Percentiles rank a stretch among this genome's conserved stretches.
Conservation (phyloP, 2,113 vertebrate species). For the Trichechus manatus region DNA sequence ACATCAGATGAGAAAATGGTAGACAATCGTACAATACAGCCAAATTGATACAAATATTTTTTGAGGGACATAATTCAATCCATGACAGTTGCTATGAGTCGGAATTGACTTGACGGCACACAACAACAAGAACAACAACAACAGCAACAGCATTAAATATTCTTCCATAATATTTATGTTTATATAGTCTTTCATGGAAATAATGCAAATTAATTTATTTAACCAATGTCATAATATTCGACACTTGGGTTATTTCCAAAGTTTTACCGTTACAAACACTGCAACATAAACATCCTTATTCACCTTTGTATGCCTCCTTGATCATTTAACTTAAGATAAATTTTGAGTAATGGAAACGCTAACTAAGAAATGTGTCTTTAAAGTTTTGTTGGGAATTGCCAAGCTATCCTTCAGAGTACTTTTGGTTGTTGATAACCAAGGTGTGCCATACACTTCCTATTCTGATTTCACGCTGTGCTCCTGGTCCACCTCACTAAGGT, state of each 20-base stretch:
- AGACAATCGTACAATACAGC: too few species aligned
- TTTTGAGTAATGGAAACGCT: background rate
- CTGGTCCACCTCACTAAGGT: background rate
- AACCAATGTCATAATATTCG: background rate
- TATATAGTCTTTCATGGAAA: background rate
- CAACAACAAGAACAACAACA: background rate
- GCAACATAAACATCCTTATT: background rate
- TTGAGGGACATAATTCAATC: too few species aligned
- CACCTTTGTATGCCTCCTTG: accelerated
- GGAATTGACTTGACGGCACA: background rate
- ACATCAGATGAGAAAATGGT: too few species aligned
- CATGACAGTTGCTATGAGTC: background rate
- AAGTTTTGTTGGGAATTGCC: background rate
- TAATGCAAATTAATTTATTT: background rate
- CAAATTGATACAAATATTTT: too few species aligned
- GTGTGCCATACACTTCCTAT: accelerated
- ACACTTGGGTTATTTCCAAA: background rate
- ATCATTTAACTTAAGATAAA: background rate
- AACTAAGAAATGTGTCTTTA: background rate
- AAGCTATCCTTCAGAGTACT: background rate
- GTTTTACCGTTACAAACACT: background rate
- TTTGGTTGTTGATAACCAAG: accelerated
- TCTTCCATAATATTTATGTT: background rate
- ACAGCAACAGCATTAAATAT: background rate
- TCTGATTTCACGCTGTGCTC: background rate